Evolutionary conservation across 1,140 invertebrate genomes (phyloP), one percentile per base, ranked within the genome.

Genomic region (Lasioglossum baleicum): DNA sequence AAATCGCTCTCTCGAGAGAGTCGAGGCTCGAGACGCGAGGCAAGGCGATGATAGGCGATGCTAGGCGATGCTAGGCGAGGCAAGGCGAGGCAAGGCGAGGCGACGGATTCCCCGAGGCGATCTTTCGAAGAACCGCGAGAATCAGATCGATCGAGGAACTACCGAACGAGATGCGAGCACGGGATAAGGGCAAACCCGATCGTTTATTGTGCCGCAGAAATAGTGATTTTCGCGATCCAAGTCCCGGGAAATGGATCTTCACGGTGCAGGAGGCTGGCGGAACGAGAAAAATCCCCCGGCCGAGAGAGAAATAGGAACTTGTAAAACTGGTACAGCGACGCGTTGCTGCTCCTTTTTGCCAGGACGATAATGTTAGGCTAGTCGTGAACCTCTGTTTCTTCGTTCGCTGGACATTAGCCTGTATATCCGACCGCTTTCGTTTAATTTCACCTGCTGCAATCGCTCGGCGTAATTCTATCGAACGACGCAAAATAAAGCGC

Each of bases 171-270:
- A 76, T 70, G 20, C 42, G 26, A 0, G n/a, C 66, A 70, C 58
- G 58, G 40, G 53, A 76, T 56, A 42, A 76, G 40, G 74, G 31
- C 44, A 76, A 76, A 69, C 74, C 60, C 51, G 66, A 61, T 35
- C 48, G 66, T 76, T 70, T 42, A 76, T 76, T 76, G 69, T 15
- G 53, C 51, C 75, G 26, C 5, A 61, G 66, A 61, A 69, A 61
- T 61, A 70, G 75, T 40, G 66, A 76, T 76, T 76, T 76, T 76
- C 56, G 56, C 66, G 66, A 76, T 76, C 69, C 60, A n/a, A 60
- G 51, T 48, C 8, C 15, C 20, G 75, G 66, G 70, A 70, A 76
- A 76, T 51, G 15, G 42, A 61, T 17, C 22, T 48, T 2, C 8
- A n/a, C 7, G 22, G 4, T 68, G 7, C 35, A 13, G 6, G 51